These are phyloP conservation scores for Argyresthia albistria DNA, from an alignment of 2,888 invertebrate species.

Conservation along the genomic window DNA sequence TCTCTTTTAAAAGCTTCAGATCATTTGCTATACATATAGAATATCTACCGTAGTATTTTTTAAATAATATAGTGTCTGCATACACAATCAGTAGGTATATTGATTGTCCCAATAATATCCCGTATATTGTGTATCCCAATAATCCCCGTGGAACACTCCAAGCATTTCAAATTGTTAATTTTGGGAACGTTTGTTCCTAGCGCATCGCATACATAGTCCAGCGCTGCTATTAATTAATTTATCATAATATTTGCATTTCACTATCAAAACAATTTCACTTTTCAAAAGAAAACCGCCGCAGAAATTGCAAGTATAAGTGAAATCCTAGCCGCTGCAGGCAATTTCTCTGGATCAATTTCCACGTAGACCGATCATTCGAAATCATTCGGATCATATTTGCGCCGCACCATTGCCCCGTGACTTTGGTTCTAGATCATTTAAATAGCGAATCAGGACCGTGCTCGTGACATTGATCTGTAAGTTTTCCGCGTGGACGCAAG, in stretches of 20 bases:
- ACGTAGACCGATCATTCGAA: slow-evolving; percentile 17
- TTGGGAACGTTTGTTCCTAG: too few relatives aligned
- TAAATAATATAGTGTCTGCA: too few relatives aligned
- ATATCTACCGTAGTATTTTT: too few relatives aligned
- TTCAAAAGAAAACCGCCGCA: neutral
- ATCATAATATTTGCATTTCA: neutral
- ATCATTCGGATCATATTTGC: slow-evolving; percentile 33
- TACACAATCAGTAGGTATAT: too few relatives aligned
- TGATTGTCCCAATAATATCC: too few relatives aligned
- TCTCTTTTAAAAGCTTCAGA: too few relatives aligned
- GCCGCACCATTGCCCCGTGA: slow-evolving; percentile 21
- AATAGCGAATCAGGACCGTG: slow-evolving; percentile 54
- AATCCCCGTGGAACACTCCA: too few relatives aligned
- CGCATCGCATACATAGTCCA: too few relatives aligned
- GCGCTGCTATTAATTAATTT: too few relatives aligned
- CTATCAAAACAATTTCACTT: neutral
- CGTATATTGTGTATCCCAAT: too few relatives aligned
- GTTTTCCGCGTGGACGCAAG: slow-evolving; percentile 29
- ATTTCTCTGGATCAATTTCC: slow-evolving; percentile 1
- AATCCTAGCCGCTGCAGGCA: neutral
- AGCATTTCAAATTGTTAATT: too few relatives aligned
- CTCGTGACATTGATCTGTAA: slow-evolving; percentile 52
- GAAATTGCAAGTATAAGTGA: slow-evolving; percentile 50
- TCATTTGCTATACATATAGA: too few relatives aligned
- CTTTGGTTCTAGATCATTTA: slow-evolving; percentile 53